Evolutionary conservation across 2,113 vertebrate genomes (phyloP).

Genomic region (Bungarus multicinctus): DNA sequence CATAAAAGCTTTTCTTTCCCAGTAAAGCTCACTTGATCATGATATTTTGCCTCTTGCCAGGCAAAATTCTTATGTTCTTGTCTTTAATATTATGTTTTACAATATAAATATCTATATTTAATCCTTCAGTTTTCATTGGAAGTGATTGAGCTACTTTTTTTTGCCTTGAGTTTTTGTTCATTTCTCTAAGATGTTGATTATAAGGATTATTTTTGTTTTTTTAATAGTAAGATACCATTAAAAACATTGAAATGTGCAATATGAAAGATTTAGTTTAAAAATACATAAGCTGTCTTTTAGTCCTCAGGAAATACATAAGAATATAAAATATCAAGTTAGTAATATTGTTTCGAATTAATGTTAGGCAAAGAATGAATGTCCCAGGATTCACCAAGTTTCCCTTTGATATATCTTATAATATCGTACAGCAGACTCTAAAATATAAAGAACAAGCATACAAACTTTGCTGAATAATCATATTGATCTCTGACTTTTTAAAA

Average conservation of each 20-base stretch:
- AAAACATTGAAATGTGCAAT: neutral
- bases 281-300: neutral
- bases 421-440: neutral
- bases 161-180: neutral
- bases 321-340: neutral
- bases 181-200: neutral
- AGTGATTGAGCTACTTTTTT: neutral
- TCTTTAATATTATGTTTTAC: neutral
- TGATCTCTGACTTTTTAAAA: neutral
- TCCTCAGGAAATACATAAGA: neutral
- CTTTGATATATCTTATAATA: neutral
- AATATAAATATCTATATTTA: neutral
- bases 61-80: neutral
- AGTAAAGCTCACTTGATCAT: neutral
- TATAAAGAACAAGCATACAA: neutral
- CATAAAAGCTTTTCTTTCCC: too few relatives aligned
- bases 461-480: neutral
- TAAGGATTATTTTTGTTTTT: neutral
- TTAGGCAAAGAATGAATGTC: neutral
- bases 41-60: neutral
- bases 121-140: neutral
- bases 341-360: neutral
- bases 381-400: neutral
- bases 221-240: neutral
- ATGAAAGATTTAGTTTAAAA: neutral